Conservation (phyloP, 2,797 vertebrate genomes). For the Sternotherus odoratus region DNA sequence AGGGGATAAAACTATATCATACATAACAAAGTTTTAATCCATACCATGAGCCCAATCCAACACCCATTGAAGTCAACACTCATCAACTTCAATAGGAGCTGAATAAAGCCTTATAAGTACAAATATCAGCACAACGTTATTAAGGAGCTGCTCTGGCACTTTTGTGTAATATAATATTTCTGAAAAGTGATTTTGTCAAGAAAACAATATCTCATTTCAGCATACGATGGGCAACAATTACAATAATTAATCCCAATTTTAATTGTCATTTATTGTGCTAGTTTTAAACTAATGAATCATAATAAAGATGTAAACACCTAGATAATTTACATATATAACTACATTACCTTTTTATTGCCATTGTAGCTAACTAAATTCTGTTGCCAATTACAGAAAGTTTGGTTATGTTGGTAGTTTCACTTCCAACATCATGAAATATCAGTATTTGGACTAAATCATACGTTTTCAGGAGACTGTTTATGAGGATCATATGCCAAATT, state of each 20-base stretch:
- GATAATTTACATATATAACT: conserved; percentile 36
- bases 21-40: neutral
- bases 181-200: conserved; percentile 18
- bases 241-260: conserved; percentile 51
- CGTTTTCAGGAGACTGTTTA: neutral
- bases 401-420: neutral
- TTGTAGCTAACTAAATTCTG: conserved; percentile 27
- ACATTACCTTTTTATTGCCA: neutral
- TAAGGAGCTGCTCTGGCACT: neutral
- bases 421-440: neutral
- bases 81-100: neutral
- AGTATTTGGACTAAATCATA: neutral
- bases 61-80: neutral
- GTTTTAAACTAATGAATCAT: conserved; percentile 55
- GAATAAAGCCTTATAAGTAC: neutral
- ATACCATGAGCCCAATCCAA: neutral
- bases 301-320: conserved; percentile 26
- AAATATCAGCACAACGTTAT: neutral
- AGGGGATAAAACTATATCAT: neutral
- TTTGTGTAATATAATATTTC: conserved; percentile 12
- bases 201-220: conserved; percentile 16
- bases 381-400: neutral
- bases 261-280: conserved; percentile 50
- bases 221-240: conserved; percentile 38
- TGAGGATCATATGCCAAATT: neutral